phyloP scores from a whole-genome alignment of 2,888 invertebrate species.

The Schizotus pectinicornis region DNA sequence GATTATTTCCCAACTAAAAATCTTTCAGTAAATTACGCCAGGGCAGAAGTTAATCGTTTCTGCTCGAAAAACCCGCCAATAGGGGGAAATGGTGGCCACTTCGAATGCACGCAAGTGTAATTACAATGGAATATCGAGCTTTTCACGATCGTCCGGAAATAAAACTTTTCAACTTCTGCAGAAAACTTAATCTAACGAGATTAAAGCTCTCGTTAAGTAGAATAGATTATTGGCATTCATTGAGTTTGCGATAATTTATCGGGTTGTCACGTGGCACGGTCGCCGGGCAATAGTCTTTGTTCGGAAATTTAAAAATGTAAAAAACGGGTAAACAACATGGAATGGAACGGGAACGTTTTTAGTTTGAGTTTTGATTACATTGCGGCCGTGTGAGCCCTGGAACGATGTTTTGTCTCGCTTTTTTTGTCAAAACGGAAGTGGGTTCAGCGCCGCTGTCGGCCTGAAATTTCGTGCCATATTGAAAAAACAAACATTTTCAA shows the following conservation, averaged over 20 bases:
- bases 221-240: too few species aligned
- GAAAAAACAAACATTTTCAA: not conserved
- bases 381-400: slow-evolving; percentile 2
- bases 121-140: too few species aligned
- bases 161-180: too few species aligned
- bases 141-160: too few species aligned
- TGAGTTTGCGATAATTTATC: too few species aligned
- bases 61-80: too few species aligned
- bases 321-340: not conserved
- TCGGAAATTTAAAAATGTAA: not conserved
- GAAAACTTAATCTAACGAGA: too few species aligned
- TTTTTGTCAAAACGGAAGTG: slow-evolving; percentile 4
- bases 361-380: slow-evolving; percentile 11
- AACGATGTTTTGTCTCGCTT: not conserved
- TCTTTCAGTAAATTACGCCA: slow-evolving; percentile 4
- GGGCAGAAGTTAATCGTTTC: not conserved
- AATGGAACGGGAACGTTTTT: not conserved
- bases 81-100: too few species aligned
- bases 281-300: not conserved
- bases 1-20: slow-evolving; percentile 6
- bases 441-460: not conserved
- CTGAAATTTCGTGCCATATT: slow-evolving; percentile 4
- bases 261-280: too few species aligned
- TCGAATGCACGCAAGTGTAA: too few species aligned
- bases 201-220: too few species aligned